Evolutionary conservation across 2,888 invertebrate genomes (phyloP).

Genomic region (Cloeon dipterum): DNA sequence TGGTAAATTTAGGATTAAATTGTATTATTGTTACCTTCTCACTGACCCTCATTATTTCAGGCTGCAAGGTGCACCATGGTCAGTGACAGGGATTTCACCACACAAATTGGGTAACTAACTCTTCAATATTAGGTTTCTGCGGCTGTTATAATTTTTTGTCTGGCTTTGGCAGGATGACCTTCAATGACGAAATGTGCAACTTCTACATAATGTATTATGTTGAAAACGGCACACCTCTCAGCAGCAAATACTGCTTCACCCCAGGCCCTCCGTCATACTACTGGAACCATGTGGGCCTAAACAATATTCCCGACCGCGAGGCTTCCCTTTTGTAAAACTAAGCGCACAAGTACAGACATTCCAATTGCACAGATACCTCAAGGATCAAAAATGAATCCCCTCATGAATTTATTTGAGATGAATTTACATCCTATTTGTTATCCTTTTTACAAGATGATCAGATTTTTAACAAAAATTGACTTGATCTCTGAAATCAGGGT

Average conservation of each 20-base stretch:
- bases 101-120: slow-evolving; percentile 52
- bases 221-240: slow-evolving; percentile 43
- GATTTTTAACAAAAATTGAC: too few species aligned
- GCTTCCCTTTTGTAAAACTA: slow-evolving; percentile 32
- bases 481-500: too few species aligned
- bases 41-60: slow-evolving; percentile 15
- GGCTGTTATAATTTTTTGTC: slow-evolving; percentile 2
- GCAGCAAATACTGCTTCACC: slow-evolving; percentile 63
- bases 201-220: slow-evolving; percentile 90
- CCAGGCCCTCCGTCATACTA: slow-evolving; percentile 64
- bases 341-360: too few species aligned
- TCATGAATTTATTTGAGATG: too few species aligned
- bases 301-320: slow-evolving; percentile 51
- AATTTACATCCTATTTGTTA: too few species aligned
- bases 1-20: slow-evolving; percentile 23
- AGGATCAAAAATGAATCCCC: too few species aligned
- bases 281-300: slow-evolving; percentile 47
- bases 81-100: slow-evolving; percentile 36
- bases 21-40: too few species aligned
- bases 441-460: too few species aligned
- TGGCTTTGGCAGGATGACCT: slow-evolving; percentile 42
- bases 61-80: slow-evolving; percentile 87
- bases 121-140: slow-evolving; percentile 3
- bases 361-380: too few species aligned
- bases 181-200: slow-evolving; percentile 86